phyloP scores from a whole-genome alignment of 2,113 vertebrate species.

The Recurvirostra avosetta region DNA sequence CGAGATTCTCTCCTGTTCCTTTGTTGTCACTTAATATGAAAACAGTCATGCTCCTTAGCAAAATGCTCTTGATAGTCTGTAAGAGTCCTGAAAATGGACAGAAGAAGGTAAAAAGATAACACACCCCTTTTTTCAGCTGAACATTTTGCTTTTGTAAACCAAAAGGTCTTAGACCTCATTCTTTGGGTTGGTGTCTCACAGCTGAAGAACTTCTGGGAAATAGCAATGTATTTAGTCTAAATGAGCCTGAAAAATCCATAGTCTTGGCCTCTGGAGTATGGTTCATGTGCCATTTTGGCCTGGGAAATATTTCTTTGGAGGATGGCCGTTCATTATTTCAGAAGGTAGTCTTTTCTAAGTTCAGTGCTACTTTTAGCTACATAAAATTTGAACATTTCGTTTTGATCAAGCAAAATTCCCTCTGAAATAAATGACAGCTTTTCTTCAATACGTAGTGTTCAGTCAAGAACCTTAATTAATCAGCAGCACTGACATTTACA shows the following conservation, averaged over 20 bases:
- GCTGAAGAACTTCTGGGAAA: neutral
- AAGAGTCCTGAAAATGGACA: neutral
- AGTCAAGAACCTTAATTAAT: conserved; percentile 4
- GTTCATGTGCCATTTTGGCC: neutral
- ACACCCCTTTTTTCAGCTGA: neutral
- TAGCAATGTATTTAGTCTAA: neutral
- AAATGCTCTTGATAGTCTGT: neutral
- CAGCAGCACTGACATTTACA: neutral
- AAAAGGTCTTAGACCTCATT: neutral
- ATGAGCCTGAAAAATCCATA: neutral
- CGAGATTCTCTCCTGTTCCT: neutral
- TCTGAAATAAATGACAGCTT: neutral
- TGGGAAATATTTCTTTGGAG: neutral
- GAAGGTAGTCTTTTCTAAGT: neutral
- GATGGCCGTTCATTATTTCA: neutral
- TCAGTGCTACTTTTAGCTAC: neutral
- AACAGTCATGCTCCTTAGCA: neutral
- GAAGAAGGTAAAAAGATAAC: neutral
- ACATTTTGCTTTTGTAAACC: neutral
- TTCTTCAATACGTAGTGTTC: neutral
- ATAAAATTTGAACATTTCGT: neutral
- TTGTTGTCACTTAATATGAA: neutral
- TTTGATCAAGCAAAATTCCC: neutral
- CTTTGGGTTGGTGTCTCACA: neutral
- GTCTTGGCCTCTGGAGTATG: neutral